These are phyloP conservation scores for Mormyrops boulengeri DNA, from an alignment of 2,797 vertebrate species.

Conservation along the genomic window DNA sequence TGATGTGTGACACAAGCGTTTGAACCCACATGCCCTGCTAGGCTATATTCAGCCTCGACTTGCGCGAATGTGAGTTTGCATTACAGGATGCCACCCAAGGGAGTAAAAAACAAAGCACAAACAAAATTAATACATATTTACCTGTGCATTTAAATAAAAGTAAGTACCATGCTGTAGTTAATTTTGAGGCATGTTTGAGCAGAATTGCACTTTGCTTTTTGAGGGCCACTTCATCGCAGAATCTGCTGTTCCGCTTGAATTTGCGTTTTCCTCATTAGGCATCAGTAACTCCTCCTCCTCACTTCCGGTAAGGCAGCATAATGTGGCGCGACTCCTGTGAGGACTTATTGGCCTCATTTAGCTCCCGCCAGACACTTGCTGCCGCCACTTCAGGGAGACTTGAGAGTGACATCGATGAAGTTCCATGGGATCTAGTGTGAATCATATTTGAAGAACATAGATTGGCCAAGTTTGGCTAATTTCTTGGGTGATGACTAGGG, in stretches of 20 bases:
- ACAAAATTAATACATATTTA: background rate
- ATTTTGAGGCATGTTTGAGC: background rate
- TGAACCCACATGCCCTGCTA: background rate
- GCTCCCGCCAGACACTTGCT: background rate
- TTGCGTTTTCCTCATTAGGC: background rate
- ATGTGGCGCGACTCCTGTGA: conserved; percentile 32
- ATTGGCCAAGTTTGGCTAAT: background rate
- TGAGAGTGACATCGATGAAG: background rate
- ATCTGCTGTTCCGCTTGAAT: conserved; percentile 9
- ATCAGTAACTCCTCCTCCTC: conserved; percentile 23
- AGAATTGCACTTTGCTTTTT: background rate
- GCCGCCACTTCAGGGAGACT: background rate
- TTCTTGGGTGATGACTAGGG: background rate
- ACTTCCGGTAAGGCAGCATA: conserved; percentile 7
- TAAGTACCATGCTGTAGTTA: background rate
- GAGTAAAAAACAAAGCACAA: background rate
- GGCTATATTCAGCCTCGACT: background rate
- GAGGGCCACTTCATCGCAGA: background rate
- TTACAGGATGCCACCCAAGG: background rate
- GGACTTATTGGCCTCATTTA: conserved; percentile 25
- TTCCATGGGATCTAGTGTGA: background rate
- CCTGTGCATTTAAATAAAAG: background rate
- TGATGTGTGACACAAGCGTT: background rate
- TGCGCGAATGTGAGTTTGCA: background rate
- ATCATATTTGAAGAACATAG: background rate